Evolutionary conservation across 1,140 invertebrate species (phyloP).

Genomic region (Aphidius ervi): DNA sequence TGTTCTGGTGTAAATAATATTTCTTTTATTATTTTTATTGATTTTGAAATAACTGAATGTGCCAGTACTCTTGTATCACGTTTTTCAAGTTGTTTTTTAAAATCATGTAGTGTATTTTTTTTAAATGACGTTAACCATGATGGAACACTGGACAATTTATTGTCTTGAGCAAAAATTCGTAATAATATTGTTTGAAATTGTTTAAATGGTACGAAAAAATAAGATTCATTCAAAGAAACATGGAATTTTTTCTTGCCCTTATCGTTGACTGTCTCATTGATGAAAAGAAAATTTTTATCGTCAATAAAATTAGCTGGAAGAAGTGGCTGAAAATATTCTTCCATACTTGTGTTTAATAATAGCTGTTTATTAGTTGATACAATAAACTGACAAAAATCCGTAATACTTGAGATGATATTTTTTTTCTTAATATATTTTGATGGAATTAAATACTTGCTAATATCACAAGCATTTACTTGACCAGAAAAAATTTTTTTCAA

Average conservation of each 20-base stretch:
- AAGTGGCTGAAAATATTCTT: slow-evolving; percentile 16
- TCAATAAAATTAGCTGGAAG: not conserved
- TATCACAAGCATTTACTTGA: slow-evolving; percentile 35
- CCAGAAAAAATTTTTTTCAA: slow-evolving; percentile 31
- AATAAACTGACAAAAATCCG: slow-evolving; percentile 37
- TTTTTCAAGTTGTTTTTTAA: slow-evolving; percentile 32
- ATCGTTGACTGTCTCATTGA: slow-evolving; percentile 1
- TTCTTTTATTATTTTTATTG: slow-evolving; percentile 25
- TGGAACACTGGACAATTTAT: slow-evolving; percentile 34
- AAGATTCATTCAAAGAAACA: slow-evolving; percentile 28
- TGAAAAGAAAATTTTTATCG: slow-evolving; percentile 7
- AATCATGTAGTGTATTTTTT: slow-evolving; percentile 37
- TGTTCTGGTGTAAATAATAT: slow-evolving; percentile 22
- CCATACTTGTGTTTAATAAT: not conserved
- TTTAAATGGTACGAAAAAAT: slow-evolving; percentile 32
- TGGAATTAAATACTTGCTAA: slow-evolving; percentile 44
- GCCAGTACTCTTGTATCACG: slow-evolving; percentile 33
- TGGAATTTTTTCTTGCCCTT: not conserved
- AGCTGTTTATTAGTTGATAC: slow-evolving; percentile 25
- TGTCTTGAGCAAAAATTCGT: slow-evolving; percentile 28
- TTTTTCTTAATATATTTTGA: slow-evolving; percentile 40
- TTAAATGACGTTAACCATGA: slow-evolving; percentile 44
- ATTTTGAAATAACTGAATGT: slow-evolving; percentile 32
- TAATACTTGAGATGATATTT: slow-evolving; percentile 36
- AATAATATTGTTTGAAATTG: slow-evolving; percentile 29